Conservation (phyloP, 2,888 invertebrate species). For the Lomographa bimaculata region DNA sequence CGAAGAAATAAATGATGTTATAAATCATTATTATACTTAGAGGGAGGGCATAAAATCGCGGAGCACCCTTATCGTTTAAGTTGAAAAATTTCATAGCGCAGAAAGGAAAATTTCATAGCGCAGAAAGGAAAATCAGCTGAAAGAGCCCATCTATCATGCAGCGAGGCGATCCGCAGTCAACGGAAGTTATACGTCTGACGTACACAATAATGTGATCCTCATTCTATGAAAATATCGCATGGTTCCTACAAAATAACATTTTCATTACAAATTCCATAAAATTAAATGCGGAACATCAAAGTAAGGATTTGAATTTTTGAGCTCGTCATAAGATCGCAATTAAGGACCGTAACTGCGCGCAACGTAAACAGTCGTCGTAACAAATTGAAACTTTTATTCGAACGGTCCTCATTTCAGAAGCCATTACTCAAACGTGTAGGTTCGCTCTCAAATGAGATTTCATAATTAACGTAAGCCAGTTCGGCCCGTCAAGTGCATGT, state of each 20-base stretch:
- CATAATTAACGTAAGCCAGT: constrained; percentile 81
- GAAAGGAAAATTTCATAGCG: constrained; percentile 64
- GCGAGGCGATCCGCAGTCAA: constrained; percentile 51
- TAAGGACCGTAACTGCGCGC: constrained; percentile 27
- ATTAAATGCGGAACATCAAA: too few species aligned
- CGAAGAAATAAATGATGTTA: constrained; percentile 47
- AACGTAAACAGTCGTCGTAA: constrained; percentile 38
- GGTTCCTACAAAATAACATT: too few species aligned
- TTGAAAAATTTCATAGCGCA: constrained; percentile 70
- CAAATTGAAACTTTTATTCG: constrained; percentile 65
- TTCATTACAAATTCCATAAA: too few species aligned
- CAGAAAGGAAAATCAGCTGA: constrained; percentile 64
- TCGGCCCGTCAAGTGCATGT: constrained; percentile 80
- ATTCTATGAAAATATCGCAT: constrained; percentile 38
- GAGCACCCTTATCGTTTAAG: constrained; percentile 66
- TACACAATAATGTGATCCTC: constrained; percentile 59
- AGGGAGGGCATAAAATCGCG: constrained; percentile 51
- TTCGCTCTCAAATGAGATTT: constrained; percentile 78
- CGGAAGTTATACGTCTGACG: constrained; percentile 61
- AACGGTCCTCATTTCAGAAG: constrained; percentile 68
- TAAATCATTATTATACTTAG: constrained; percentile 66
- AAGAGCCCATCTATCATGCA: constrained; percentile 66
- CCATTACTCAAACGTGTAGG: constrained; percentile 76
- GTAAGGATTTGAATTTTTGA: not conserved
- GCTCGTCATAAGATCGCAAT: constrained; percentile 15